Evolutionary conservation across 2,113 vertebrate species (phyloP).

Genomic region (Ondatra zibethicus): DNA sequence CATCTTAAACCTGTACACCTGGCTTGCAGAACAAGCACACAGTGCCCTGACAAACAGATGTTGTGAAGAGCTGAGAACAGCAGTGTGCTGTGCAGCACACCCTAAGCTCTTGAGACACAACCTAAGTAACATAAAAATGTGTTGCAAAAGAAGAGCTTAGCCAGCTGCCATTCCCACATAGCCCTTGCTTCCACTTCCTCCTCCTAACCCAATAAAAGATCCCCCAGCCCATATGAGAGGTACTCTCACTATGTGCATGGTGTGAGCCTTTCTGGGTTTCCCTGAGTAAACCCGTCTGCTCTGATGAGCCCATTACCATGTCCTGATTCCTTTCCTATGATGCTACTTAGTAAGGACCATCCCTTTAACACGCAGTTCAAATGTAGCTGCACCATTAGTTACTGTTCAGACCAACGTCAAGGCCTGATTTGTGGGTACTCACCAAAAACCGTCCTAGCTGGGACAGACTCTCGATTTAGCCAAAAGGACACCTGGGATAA

Average conservation of each 20-base stretch:
- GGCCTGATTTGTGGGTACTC: slow-evolving; percentile 81
- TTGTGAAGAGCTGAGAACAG: neutral
- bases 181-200: neutral
- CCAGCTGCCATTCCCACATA: neutral
- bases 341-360: neutral
- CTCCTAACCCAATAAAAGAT: neutral
- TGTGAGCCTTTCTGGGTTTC: neutral
- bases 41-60: neutral
- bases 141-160: neutral
- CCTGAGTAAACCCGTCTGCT: neutral
- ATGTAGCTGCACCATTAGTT: too few relatives aligned
- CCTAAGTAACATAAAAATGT: neutral
- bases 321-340: neutral
- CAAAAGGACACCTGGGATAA: slow-evolving; percentile 98
- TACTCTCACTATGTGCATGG: neutral
- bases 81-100: neutral
- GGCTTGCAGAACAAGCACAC: neutral
- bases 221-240: neutral
- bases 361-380: neutral
- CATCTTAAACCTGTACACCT: neutral
- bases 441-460: slow-evolving; percentile 98
- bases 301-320: neutral
- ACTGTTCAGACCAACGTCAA: neutral
- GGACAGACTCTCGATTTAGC: slow-evolving; percentile 98
- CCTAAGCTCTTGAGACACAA: neutral